Evolutionary conservation across 2,113 vertebrate genomes (phyloP).

Genomic region (Mustela lutreola): DNA sequence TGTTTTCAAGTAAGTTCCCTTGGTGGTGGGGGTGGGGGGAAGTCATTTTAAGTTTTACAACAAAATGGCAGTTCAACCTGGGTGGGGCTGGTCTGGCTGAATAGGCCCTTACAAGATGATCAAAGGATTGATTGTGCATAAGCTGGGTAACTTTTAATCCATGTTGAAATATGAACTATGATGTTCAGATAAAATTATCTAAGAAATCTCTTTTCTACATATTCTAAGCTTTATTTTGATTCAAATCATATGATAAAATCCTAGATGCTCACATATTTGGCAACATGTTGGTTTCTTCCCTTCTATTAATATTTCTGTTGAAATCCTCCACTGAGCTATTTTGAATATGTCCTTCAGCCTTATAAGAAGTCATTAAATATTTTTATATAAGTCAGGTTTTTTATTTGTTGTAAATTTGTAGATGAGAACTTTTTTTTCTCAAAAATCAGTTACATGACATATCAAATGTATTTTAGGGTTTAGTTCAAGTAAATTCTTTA

Average conservation of each 20-base stretch:
- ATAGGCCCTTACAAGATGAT: not conserved
- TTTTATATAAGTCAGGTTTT: not conserved
- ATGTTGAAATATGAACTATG: not conserved
- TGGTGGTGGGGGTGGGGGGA: too few relatives aligned
- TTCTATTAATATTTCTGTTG: not conserved
- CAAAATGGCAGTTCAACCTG: too few relatives aligned
- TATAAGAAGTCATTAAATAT: not conserved
- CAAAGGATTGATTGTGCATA: not conserved
- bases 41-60: too few relatives aligned
- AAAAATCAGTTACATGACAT: not conserved
- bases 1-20: too few relatives aligned
- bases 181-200: not conserved
- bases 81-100: too few relatives aligned
- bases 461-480: not conserved
- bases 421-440: not conserved
- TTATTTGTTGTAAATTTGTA: not conserved
- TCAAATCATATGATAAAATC: not conserved
- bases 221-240: slow-evolving; percentile 33
- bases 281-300: not conserved
- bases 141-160: not conserved
- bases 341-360: not conserved
- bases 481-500: slow-evolving; percentile 9
- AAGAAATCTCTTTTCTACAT: not conserved
- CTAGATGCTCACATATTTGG: not conserved
- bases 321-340: not conserved